Evolutionary conservation across 1,140 invertebrate genomes (phyloP), one percentile per base, ranked within the genome.

Genomic region (Delia radicum): DNA sequence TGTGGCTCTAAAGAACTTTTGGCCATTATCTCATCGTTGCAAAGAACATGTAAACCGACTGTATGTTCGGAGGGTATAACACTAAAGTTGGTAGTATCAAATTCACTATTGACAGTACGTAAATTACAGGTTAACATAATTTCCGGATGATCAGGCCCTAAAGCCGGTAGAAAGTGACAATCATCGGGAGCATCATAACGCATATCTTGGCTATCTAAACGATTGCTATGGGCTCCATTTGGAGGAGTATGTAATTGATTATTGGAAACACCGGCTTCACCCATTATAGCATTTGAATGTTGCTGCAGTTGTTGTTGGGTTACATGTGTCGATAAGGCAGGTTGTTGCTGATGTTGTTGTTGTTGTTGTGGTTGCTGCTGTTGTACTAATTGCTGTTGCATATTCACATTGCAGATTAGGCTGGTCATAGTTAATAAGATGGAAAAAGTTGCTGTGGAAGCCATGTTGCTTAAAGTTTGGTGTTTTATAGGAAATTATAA

Each of bases 21-120:
- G 69, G 92, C 91, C 88, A 92, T 90, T 74, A 93, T 90, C 74
- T 91, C 89, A 79, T 93, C 90, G 79, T 93, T 93, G 86, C 95
- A 96, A 77, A 92, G 89, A 71, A 96, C 92, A 80, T 90, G 90
- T 75, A 96, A 86, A 3, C 92, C 92, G 15, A 93, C 93, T 37
- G 94, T 94, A 84, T 95, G 93, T 78, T 96, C 94, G 33, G 91
- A 91, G 28, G 93, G 93, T 55, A 96, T 93, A 71, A 94, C 92
- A 84, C 93, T 94, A 82, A 96, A 94, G 86, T 96, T 96, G 10
- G 93, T 94, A n/a, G 91, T 92, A 80, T 94, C 92, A 80, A 93
- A 92, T 82, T 94, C 92, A 86, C 92, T 94, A 86, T 94, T 94
- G 81, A 93, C 92, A 37, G 92, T 93, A 48, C 92, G 86, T 79